phyloP scores from a whole-genome alignment of 2,113 vertebrate species.

The Brienomyrus longianalis region DNA sequence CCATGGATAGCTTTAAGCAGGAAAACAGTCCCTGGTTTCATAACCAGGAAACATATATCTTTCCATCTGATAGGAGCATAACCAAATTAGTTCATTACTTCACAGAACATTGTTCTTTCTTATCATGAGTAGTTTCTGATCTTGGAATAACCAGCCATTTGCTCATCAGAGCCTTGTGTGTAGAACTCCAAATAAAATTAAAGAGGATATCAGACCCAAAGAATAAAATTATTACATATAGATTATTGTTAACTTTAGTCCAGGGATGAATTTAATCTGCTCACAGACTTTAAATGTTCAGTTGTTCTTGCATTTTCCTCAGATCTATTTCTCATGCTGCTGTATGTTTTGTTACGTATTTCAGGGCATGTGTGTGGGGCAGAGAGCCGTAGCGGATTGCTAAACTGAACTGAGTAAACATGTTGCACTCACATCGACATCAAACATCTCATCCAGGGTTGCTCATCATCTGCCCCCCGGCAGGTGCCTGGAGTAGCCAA shows the following conservation, averaged over 20 bases:
- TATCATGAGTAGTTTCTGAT: background rate
- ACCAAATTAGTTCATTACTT: slow-evolving; percentile 2
- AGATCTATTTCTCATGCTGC: background rate
- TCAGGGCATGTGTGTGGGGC: background rate
- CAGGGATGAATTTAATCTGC: background rate
- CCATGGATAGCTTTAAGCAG: background rate
- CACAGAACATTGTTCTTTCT: background rate
- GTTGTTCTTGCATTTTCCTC: background rate
- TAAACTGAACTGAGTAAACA: background rate
- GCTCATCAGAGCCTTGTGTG: background rate
- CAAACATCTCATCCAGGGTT: background rate
- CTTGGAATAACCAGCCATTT: background rate
- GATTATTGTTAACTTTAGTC: background rate
- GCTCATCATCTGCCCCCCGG: background rate
- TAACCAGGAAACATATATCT: background rate
- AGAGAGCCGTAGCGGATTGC: background rate
- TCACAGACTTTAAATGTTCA: background rate
- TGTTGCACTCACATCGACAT: background rate
- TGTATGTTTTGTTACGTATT: background rate
- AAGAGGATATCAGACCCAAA: background rate
- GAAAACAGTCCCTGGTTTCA: background rate
- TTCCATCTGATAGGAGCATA: background rate
- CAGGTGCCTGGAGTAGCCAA: background rate
- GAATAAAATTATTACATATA: background rate
- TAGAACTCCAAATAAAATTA: background rate